Percentiles rank a stretch among this genome's conserved stretches.
Evolutionary conservation across 2,888 invertebrate species (phyloP).

Genomic region (Perdita meconis): DNA sequence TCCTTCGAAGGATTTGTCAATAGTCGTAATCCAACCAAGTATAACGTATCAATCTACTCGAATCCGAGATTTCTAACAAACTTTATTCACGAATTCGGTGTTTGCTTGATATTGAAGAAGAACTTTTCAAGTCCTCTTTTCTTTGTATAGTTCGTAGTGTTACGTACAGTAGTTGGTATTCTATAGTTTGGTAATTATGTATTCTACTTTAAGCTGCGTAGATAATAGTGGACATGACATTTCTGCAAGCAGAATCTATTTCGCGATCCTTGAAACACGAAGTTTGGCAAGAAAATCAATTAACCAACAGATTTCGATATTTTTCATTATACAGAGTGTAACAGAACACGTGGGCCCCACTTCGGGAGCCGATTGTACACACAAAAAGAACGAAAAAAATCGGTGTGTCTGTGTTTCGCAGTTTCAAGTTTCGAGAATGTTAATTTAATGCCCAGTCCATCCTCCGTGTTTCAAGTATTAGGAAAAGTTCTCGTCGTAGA

Average conservation of each 20-base stretch:
- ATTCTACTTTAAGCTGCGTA: slow-evolving; percentile 36
- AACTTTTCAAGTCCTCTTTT: slow-evolving; percentile 18
- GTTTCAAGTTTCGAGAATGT: no score
- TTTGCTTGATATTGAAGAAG: slow-evolving; percentile 15
- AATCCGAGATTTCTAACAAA: neutral
- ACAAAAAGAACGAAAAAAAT: neutral
- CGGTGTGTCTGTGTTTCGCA: no score
- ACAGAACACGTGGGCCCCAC: no score
- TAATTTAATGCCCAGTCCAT: neutral
- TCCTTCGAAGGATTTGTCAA: neutral
- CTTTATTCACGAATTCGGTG: slow-evolving; percentile 2
- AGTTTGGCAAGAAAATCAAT: no score
- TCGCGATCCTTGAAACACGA: slow-evolving; percentile 31
- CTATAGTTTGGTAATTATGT: slow-evolving; percentile 34
- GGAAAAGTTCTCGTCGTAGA: neutral
- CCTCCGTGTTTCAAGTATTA: slow-evolving; percentile 31
- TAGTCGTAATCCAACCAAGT: slow-evolving; percentile 25
- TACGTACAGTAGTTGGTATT: slow-evolving; percentile 24
- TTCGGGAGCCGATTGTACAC: no score
- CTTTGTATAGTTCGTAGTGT: slow-evolving; percentile 37
- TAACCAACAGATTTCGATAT: no score
- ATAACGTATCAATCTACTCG: slow-evolving; percentile 8
- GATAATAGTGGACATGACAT: slow-evolving; percentile 29
- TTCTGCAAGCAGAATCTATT: slow-evolving; percentile 16
- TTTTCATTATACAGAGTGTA: no score